A percentile compares a stretch with the other conserved stretches of the same genome.
Evolutionary conservation across 2,113 vertebrate species (phyloP).

Genomic region (Phaetusa simplex): DNA sequence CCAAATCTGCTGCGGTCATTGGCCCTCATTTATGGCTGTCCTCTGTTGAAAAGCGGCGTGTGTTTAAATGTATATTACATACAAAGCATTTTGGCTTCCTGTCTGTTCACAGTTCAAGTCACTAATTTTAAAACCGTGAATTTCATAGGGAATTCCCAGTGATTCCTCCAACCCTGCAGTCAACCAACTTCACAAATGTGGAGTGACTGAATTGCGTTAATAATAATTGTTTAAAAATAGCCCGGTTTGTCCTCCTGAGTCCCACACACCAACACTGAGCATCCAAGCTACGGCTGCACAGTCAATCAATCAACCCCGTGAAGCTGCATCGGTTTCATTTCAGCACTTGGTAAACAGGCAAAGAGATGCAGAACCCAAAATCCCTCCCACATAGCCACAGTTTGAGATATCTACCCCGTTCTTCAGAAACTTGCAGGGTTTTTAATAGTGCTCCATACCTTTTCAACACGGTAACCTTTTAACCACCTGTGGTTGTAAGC

Average conservation of each 20-base stretch:
- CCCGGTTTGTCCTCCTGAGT: background rate
- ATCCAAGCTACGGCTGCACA: background rate
- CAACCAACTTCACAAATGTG: background rate
- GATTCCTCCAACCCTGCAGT: background rate
- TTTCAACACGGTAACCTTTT: rapidly evolving
- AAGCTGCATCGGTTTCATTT: background rate
- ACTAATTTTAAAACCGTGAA: background rate
- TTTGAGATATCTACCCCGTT: background rate
- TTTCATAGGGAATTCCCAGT: background rate
- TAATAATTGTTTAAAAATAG: background rate
- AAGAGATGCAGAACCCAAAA: background rate
- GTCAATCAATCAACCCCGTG: background rate
- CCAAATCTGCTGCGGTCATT: background rate
- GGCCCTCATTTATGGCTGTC: background rate
- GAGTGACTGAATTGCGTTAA: background rate
- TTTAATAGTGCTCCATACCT: background rate
- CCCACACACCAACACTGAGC: background rate
- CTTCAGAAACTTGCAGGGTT: background rate
- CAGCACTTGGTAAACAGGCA: background rate
- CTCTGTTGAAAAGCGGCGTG: rapidly evolving
- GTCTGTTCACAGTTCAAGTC: background rate
- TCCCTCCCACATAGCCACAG: background rate
- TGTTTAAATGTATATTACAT: background rate
- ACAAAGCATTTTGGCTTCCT: background rate
- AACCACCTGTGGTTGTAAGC: background rate